Conservation (phyloP, 2,888 invertebrate genomes). For the Drosophila sordidula region DNA sequence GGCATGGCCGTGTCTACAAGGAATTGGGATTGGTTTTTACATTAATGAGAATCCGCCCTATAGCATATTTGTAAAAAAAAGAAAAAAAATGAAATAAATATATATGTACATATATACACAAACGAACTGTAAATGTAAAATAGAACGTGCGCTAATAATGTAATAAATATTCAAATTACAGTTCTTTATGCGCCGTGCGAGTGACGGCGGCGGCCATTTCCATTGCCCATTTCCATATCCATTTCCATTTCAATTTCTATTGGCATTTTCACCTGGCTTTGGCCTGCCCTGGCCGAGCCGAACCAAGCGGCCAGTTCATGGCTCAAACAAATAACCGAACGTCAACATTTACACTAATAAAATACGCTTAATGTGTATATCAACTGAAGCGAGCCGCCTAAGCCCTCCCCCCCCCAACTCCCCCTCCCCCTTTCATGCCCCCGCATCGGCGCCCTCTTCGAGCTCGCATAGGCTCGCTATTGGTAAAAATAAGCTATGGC, state of each 20-base stretch:
- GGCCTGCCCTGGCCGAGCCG: background rate
- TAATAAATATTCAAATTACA: conserved; percentile 80
- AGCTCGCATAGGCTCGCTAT: conserved; percentile 46
- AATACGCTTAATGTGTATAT: conserved; percentile 72
- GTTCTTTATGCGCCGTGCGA: conserved; percentile 32
- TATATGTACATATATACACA: background rate
- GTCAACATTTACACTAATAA: conserved; percentile 79
- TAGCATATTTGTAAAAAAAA: background rate
- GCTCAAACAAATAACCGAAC: conserved; percentile 65
- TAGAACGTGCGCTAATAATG: conserved; percentile 64
- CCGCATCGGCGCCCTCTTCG: background rate
- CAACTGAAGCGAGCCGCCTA: conserved; percentile 56
- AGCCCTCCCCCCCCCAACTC: conserved; percentile 1
- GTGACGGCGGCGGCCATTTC: conserved; percentile 25
- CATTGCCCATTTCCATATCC: conserved; percentile 42
- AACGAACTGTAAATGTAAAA: conserved; percentile 29
- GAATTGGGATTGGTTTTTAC: conserved; percentile 32
- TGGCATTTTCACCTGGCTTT: conserved; percentile 69
- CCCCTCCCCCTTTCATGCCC: background rate
- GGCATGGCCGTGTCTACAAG: conserved; percentile 32
- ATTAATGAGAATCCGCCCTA: conserved; percentile 36
- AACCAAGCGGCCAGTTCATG: conserved; percentile 40
- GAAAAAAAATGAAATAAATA: background rate
- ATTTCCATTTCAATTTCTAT: conserved; percentile 58
- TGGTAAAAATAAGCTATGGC: conserved; percentile 76